Evolutionary conservation across 2,797 vertebrate genomes (phyloP).

Genomic region (Melanotaenia maccullochi): DNA sequence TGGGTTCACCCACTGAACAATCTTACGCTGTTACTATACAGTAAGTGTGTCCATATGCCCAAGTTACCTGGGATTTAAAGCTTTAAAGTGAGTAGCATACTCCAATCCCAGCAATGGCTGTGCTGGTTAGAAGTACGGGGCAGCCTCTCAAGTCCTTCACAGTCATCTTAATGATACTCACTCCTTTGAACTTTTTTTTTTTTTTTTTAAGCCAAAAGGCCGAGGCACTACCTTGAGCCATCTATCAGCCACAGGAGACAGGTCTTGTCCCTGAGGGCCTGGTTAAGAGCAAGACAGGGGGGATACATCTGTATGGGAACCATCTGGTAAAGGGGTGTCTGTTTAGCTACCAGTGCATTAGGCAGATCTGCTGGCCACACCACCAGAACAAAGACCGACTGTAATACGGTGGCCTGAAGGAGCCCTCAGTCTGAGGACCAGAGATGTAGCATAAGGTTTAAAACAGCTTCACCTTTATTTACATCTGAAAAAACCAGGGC

Average conservation of each 20-base stretch:
- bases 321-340: slow-evolving; percentile 63
- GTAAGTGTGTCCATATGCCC: slow-evolving; percentile 32
- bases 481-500: neutral
- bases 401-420: slow-evolving; percentile 44
- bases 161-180: slow-evolving; percentile 24
- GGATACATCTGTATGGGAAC: slow-evolving; percentile 68
- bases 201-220: slow-evolving; percentile 38
- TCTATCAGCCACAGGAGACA: slow-evolving; percentile 72
- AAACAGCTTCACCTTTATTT: neutral
- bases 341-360: slow-evolving; percentile 41
- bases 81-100: slow-evolving; percentile 23
- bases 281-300: slow-evolving; percentile 51
- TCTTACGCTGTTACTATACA: slow-evolving; percentile 24
- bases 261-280: slow-evolving; percentile 59
- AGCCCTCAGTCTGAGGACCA: neutral
- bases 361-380: slow-evolving; percentile 53
- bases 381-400: slow-evolving; percentile 62
- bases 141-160: slow-evolving; percentile 33
- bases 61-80: slow-evolving; percentile 24
- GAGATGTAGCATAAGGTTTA: slow-evolving; percentile 18
- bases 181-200: slow-evolving; percentile 52
- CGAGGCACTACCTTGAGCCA: slow-evolving; percentile 67
- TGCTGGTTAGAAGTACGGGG: slow-evolving; percentile 11
- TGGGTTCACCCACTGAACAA: slow-evolving; percentile 30
- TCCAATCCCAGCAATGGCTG: slow-evolving; percentile 20